Conservation (phyloP, 2,888 invertebrate species). For the Coenonympha arcania region DNA sequence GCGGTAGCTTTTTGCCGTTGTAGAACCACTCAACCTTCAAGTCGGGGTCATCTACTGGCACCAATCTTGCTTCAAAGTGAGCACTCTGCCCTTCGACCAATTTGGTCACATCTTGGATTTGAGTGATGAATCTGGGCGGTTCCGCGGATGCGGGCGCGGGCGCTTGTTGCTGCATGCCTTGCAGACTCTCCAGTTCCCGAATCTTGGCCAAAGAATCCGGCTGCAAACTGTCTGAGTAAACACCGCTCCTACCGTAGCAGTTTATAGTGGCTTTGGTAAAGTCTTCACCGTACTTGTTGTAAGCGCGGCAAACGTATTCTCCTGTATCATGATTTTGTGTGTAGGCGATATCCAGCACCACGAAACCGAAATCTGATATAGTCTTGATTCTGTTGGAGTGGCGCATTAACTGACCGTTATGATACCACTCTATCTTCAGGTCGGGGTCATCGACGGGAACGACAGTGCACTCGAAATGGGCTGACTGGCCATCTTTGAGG, state of each 20-base stretch:
- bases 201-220: constrained; percentile 92
- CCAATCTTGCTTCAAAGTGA: constrained; percentile 92
- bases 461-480: constrained; percentile 95
- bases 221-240: constrained; percentile 90
- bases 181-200: constrained; percentile 85
- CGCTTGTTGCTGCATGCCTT: constrained; percentile 78
- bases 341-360: constrained; percentile 94
- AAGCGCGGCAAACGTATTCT: constrained; percentile 93
- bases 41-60: constrained; percentile 95
- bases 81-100: constrained; percentile 96
- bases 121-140: constrained; percentile 91
- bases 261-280: constrained; percentile 88
- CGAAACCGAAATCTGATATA: constrained; percentile 96
- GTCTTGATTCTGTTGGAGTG: constrained; percentile 93
- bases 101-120: constrained; percentile 87
- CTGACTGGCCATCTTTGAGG: constrained; percentile 93
- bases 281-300: constrained; percentile 92
- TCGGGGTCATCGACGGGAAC: constrained; percentile 95
- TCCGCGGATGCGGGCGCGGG: constrained; percentile 80
- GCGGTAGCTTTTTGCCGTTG: constrained; percentile 91
- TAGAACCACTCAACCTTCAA: constrained; percentile 96
- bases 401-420: constrained; percentile 90
- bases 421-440: constrained; percentile 97
- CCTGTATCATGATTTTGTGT: constrained; percentile 94
- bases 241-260: constrained; percentile 88